Base-by-base conservation (phyloP, 2,113 vertebrate genomes). In the Ifrita kowaldi region DNA sequence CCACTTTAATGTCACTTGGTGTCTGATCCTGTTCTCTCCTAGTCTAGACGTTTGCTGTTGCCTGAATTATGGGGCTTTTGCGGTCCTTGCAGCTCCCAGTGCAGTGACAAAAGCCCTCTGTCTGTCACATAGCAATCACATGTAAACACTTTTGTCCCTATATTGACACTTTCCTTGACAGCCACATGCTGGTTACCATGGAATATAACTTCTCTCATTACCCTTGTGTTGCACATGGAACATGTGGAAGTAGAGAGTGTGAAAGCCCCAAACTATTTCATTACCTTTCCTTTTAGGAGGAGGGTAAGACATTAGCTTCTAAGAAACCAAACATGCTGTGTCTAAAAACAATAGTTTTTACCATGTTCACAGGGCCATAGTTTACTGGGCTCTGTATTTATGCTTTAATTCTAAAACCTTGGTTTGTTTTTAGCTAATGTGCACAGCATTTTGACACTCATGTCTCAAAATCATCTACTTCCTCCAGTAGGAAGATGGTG, bases 51-150 rank as follows among this genome's bases (percentile, higher is more conserved):
- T 81, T 69, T 73, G 24, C 41, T 28, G 16, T 80, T 75, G 39
- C n/a, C 27, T 53, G 49, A 24, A 69, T 26, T 9, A 6, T 1
- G 10, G 24, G 42, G 9, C 6, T 49, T 62, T 74, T 70, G n/a
- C 24, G 53, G 42, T 74, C 41, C 24, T 47, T 30, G 56, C 37
- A 75, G 39, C 35, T 53, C 47, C 35, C 39, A 42, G 35, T 26
- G 35, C 37, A 60, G 53, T 5, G 21, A 52, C 49, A 39, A 28
- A 28, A 46, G 17, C 35, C 8, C 33, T 79, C 56, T 39, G 26
- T 56, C 30, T 8, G 2, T 65, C 70, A 39, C 2, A 1, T 0
- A 35, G 17, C 50, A 52, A 32, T 42, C 52, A 12, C 41, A 4
- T 46, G 15, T 4, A 37, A 85, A 52, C 32, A 16, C 35, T 83